A percentile compares a stretch with the other conserved stretches of the same genome.
Evolutionary conservation across 2,888 invertebrate species (phyloP).

Genomic region (Athalia rosae): DNA sequence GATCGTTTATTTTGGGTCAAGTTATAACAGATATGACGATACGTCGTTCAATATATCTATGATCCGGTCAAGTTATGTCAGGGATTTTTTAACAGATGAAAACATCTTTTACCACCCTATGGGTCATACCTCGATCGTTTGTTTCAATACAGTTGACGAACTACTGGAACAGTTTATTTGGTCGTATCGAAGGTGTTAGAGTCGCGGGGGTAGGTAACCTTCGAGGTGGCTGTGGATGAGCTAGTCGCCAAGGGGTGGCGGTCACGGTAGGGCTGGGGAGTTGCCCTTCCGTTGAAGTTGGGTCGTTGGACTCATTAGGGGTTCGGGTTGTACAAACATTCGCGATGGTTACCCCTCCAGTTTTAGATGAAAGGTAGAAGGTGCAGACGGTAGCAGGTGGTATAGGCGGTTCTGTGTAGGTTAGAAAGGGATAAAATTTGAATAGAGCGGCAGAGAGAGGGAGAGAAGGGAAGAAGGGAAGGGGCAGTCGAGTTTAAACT

Average conservation of each 20-base stretch:
- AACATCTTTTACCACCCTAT: slow-evolving; percentile 46
- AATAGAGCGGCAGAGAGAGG: slow-evolving; percentile 29
- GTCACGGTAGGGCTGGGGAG: neutral
- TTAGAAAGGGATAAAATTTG: neutral
- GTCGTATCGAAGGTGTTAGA: neutral
- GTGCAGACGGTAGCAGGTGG: slow-evolving; percentile 13
- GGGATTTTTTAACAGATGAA: neutral
- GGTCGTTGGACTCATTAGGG: slow-evolving; percentile 47
- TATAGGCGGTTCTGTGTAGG: neutral
- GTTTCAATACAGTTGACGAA: neutral
- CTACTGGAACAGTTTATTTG: slow-evolving; percentile 23
- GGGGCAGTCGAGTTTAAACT: slow-evolving; percentile 55
- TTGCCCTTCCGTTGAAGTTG: slow-evolving; percentile 33
- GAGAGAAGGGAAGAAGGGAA: slow-evolving; percentile 47
- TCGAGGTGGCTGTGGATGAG: neutral
- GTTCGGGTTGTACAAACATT: slow-evolving; percentile 47
- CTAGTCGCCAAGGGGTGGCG: neutral
- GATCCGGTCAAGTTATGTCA: neutral
- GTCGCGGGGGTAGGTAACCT: neutral
- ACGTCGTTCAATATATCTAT: too few species aligned
- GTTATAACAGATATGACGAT: too few species aligned
- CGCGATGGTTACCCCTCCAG: slow-evolving; percentile 44
- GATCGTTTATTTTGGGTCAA: too few species aligned
- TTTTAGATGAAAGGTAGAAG: slow-evolving; percentile 20
- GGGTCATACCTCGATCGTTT: slow-evolving; percentile 8